Evolutionary conservation across 2,888 invertebrate genomes (phyloP), one percentile per base, ranked within the genome.

Genomic region (Drepana falcataria): DNA sequence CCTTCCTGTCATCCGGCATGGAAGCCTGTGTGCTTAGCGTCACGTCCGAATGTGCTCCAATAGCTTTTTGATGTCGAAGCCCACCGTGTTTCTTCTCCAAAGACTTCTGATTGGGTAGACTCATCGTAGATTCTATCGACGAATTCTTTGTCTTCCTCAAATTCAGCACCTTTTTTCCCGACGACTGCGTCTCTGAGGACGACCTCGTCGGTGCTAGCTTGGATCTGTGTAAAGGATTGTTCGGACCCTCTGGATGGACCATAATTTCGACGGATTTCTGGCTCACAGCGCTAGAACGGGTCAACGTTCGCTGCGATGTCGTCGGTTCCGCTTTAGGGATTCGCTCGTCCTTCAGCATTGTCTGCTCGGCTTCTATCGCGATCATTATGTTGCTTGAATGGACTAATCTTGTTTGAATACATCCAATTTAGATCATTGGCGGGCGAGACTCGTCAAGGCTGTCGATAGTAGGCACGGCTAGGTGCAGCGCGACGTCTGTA

Each of bases 1-100:
- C 94, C 81, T 95, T 95, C 65, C 95, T 85, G 78, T 94, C 93
- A 69, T 93, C 93, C 4, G 85, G 77, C 59, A 88, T 90, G 35
- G 89, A 84, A 52, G 87, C 83, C 71, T 87, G 91, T 48, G 90
- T 85, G 61, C 83, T 85, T 60, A 91, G 68, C 51, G 93, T 93
- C 60, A 91, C 79, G 66, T 93, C 93, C 49, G 93, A 93, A 63
- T 93, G 93, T 48, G 93, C 92, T 59, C 91, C 91, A 56, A 93
- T 84, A 51, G 93, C 91, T 73, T 93, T 92, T 79, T 93, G 93
- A 75, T 93, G 93, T 62, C 93, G 81, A 66, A 93, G 75, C 54
- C 92, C 87, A 9, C 93, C 93, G 49, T 91, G 91, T 63, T 91
- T 91, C 74, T 91, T 91, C 63, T 91, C 91, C 68, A 91, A 74